Conservation (phyloP, 2,888 invertebrate species). For the Eledona agricola region DNA sequence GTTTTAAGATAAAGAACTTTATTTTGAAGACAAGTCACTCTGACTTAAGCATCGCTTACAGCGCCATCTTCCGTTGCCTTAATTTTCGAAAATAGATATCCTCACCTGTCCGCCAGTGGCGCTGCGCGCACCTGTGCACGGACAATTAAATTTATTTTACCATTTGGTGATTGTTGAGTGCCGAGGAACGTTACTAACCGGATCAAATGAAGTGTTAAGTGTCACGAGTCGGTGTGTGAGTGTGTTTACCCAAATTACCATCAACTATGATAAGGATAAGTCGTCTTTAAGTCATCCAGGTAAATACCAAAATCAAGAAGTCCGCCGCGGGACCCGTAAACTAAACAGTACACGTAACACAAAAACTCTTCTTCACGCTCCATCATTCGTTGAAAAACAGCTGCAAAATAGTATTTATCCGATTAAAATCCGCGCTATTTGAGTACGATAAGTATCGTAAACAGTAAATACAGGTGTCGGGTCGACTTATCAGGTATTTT, state of each 20-base stretch:
- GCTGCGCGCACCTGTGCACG: constrained; percentile 40
- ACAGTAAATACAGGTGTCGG: constrained; percentile 13
- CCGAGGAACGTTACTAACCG: constrained; percentile 32
- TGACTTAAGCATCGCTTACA: too few species aligned
- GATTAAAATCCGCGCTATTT: constrained; percentile 1
- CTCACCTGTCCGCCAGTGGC: constrained; percentile 39
- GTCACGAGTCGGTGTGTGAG: constrained; percentile 39
- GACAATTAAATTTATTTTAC: constrained; percentile 52
- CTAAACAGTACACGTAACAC: constrained; percentile 41
- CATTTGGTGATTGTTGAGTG: constrained; percentile 46
- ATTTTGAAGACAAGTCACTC: too few species aligned
- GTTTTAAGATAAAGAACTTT: too few species aligned
- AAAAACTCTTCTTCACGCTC: constrained; percentile 32
- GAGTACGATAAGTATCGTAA: constrained; percentile 5
- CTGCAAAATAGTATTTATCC: constrained; percentile 10
- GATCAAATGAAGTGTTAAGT: constrained; percentile 39
- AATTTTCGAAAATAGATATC: neutral
- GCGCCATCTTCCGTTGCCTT: constrained; percentile 5
- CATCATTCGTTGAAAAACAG: constrained; percentile 14
- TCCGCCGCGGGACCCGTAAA: constrained; percentile 8
- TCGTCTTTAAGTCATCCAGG: constrained; percentile 8
- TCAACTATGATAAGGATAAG: constrained; percentile 37
- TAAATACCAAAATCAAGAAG: constrained; percentile 12
- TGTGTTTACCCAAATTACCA: constrained; percentile 7
- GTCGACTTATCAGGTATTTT: constrained; percentile 10